phyloP scores from a whole-genome alignment of 2,888 invertebrate genomes.

The Metellina segmentata region DNA sequence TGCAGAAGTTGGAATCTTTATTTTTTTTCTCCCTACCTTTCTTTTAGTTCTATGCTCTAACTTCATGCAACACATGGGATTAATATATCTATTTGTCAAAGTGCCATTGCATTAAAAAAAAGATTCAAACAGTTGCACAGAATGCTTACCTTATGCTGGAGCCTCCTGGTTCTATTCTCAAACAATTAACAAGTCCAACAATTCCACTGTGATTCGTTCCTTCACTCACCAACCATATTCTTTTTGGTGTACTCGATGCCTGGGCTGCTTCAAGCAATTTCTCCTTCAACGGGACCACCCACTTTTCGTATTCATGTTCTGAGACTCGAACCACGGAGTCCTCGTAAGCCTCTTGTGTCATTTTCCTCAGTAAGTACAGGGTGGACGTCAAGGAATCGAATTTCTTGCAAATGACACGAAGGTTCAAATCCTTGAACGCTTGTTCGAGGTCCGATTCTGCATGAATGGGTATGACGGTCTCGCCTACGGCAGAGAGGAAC shows the following conservation, averaged over 20 bases:
- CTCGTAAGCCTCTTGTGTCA: not conserved
- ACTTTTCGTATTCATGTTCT: constrained; percentile 81
- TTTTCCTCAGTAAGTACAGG: constrained; percentile 85
- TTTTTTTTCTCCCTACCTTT: not conserved
- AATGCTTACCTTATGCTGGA: constrained; percentile 85
- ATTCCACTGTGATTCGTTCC: constrained; percentile 88
- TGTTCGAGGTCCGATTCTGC: constrained; percentile 74
- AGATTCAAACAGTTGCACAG: not conserved
- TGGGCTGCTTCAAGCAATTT: constrained; percentile 86
- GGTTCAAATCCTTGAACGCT: constrained; percentile 73
- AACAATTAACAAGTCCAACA: constrained; percentile 93
- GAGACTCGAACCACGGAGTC: constrained; percentile 75
- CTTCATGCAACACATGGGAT: too few species aligned
- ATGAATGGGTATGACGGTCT: constrained; percentile 54
- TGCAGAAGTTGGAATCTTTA: too few species aligned
- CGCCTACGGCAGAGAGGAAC: constrained; percentile 77
- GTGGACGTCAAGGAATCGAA: constrained; percentile 84
- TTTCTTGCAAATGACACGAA: constrained; percentile 82
- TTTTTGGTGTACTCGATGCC: constrained; percentile 82
- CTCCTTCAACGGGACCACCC: constrained; percentile 91
- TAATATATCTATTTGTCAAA: too few species aligned
- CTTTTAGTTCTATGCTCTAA: not conserved
- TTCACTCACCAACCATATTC: constrained; percentile 85
- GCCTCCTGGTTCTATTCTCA: constrained; percentile 93
- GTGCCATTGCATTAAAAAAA: not conserved